These are phyloP conservation scores for Macquaria australasica DNA, from an alignment of 2,113 vertebrate species.

Conservation along the genomic window DNA sequence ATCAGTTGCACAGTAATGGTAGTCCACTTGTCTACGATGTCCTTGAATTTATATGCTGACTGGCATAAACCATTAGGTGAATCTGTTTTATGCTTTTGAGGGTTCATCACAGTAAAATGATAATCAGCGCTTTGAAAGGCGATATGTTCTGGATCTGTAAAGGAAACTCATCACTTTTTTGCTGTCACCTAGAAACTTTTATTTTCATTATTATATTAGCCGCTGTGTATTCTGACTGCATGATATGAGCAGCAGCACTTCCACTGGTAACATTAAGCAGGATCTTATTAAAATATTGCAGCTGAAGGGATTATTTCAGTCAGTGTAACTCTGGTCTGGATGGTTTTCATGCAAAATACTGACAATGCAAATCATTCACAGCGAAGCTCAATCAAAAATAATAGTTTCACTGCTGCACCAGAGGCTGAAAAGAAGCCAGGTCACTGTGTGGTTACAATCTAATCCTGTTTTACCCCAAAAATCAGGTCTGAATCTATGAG, in stretches of 20 bases:
- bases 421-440: conserved; percentile 38
- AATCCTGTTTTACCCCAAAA: conserved; percentile 11
- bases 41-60: neutral
- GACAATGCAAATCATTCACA: conserved; percentile 37
- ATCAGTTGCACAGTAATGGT: neutral
- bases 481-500: conserved; percentile 12
- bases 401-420: conserved; percentile 3
- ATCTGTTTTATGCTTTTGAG: conserved; percentile 21
- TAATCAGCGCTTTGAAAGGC: neutral
- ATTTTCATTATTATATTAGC: neutral
- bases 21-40: neutral
- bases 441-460: conserved; percentile 20
- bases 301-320: conserved; percentile 21
- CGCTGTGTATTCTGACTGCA: conserved; percentile 1
- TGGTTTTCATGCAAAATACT: conserved; percentile 6
- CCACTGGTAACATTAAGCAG: neutral
- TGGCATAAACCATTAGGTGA: neutral
- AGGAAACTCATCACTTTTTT: neutral
- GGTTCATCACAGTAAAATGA: neutral
- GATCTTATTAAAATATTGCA: conserved; percentile 30
- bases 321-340: neutral
- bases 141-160: neutral
- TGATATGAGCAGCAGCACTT: neutral
- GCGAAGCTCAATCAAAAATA: conserved; percentile 38
- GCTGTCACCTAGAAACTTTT: neutral